Evolutionary conservation across 2,797 vertebrate genomes (phyloP).

Genomic region (Rousettus madagascariensis): DNA sequence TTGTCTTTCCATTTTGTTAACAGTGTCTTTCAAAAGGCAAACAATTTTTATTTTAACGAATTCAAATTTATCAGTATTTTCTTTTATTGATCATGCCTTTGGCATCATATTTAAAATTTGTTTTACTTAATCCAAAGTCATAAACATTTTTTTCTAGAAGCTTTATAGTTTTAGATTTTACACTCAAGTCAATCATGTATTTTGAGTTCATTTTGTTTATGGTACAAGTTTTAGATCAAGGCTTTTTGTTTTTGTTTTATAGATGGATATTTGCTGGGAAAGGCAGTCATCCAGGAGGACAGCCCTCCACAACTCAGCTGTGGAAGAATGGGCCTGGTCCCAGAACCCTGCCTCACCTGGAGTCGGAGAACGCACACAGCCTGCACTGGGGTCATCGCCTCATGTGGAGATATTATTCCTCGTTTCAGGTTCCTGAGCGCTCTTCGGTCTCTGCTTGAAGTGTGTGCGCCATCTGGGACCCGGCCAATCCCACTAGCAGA

Average conservation of each 20-base stretch:
- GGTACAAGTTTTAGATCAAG: too few relatives aligned
- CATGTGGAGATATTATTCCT: not conserved
- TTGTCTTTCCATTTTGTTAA: not conserved
- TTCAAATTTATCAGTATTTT: not conserved
- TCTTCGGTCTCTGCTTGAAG: not conserved
- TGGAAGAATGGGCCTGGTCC: too few relatives aligned
- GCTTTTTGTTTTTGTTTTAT: not conserved
- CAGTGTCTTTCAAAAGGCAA: not conserved
- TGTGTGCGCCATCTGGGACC: not conserved
- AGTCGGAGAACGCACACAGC: not conserved
- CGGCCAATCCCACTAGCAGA: too few relatives aligned
- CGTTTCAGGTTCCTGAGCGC: not conserved
- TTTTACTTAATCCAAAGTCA: not conserved
- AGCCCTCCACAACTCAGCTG: not conserved
- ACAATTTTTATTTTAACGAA: conserved; percentile 34
- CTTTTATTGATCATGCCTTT: not conserved
- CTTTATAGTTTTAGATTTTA: not conserved
- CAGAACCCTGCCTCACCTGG: not conserved
- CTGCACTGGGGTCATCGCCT: too few relatives aligned
- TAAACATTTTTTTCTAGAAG: not conserved
- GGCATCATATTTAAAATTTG: not conserved
- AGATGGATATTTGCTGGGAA: not conserved
- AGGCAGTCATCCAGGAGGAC: not conserved
- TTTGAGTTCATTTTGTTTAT: not conserved
- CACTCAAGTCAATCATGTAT: not conserved